A percentile compares a stretch with the other conserved stretches of the same genome.
Evolutionary conservation across 2,888 invertebrate species (phyloP).

Genomic region (Nomada fabriciana): DNA sequence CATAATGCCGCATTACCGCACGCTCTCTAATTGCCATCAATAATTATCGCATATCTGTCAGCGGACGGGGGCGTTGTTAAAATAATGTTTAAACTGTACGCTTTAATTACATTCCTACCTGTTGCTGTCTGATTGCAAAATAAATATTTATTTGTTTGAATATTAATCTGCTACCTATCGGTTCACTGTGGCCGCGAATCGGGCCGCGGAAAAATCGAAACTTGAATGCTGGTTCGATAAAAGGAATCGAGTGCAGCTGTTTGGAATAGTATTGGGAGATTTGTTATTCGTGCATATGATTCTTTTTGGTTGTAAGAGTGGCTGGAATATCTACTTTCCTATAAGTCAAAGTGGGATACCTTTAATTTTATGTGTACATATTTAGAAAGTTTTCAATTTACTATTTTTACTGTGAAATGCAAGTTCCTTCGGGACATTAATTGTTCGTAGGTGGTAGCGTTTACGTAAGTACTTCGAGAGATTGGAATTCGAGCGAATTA

Average conservation of each 20-base stretch:
- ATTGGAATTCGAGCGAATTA: no score
- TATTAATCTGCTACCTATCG: conserved; percentile 64
- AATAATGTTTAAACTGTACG: conserved; percentile 74
- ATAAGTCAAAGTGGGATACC: no score
- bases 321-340: no score
- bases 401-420: no score
- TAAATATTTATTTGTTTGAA: conserved; percentile 74
- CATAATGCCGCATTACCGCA: conserved; percentile 69
- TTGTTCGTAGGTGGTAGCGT: no score
- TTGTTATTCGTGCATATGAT: not conserved
- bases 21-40: conserved; percentile 73
- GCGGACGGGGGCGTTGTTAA: conserved; percentile 68
- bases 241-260: not conserved
- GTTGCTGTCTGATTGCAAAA: conserved; percentile 74
- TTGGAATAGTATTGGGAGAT: not conserved
- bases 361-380: no score
- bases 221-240: conserved; percentile 29
- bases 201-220: conserved; percentile 51
- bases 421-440: no score
- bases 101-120: conserved; percentile 74
- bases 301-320: not conserved
- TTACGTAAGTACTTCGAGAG: no score
- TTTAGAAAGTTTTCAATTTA: no score
- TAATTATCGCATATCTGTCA: conserved; percentile 73
- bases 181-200: conserved; percentile 33